Conservation (phyloP, 1,140 invertebrate genomes). For the Drosophila willistoni region DNA sequence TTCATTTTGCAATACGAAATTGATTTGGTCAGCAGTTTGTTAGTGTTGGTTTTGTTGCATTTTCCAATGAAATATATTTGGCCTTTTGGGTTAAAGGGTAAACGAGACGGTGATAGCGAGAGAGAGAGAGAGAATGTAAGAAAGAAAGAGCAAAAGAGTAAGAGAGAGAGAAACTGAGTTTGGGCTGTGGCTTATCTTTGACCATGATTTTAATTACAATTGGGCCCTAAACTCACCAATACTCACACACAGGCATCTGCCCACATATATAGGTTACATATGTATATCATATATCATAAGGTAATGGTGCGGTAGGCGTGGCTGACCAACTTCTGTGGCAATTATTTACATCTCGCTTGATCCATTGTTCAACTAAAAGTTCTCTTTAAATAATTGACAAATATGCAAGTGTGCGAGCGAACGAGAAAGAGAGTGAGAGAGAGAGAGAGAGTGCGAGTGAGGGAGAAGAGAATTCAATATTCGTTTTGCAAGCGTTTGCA, state of each 20-base stretch:
- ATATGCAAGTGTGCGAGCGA: neutral
- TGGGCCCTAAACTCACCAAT: conserved; percentile 6
- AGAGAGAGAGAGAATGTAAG: neutral
- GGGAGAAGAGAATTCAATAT: conserved; percentile 9
- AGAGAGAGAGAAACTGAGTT: neutral
- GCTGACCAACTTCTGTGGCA: conserved; percentile 16
- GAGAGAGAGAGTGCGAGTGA: neutral
- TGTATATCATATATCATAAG: conserved; percentile 14
- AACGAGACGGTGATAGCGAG: neutral
- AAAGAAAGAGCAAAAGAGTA: neutral
- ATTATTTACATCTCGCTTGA: conserved; percentile 23
- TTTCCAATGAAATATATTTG: conserved; percentile 20
- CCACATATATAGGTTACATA: conserved; percentile 2
- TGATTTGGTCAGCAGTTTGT: conserved; percentile 23
- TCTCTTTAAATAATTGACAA: conserved; percentile 17
- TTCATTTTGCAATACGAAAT: conserved; percentile 24
- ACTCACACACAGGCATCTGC: neutral
- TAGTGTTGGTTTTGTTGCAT: conserved; percentile 17
- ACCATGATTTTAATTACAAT: conserved; percentile 22
- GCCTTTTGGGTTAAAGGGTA: conserved; percentile 4
- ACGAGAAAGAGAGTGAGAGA: neutral
- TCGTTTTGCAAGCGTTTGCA: conserved; percentile 3
- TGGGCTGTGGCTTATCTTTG: conserved; percentile 19
- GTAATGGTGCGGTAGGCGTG: conserved; percentile 18
- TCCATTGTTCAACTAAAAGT: conserved; percentile 18